Conservation (phyloP, 1,140 invertebrate species). For the Ips nitidus region DNA sequence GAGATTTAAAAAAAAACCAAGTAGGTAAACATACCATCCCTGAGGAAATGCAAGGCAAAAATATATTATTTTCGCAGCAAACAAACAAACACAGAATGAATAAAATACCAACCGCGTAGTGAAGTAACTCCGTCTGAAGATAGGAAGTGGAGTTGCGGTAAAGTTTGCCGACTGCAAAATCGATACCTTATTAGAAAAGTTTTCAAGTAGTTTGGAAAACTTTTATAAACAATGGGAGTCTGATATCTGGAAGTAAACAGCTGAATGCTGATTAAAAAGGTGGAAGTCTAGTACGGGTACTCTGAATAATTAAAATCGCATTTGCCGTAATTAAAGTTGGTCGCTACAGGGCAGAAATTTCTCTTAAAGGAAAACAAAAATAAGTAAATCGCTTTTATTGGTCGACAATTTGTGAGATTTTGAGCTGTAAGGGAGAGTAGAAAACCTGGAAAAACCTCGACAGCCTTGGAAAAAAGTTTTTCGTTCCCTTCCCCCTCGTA, state of each 20-base stretch:
- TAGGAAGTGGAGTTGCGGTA: conserved; percentile 34
- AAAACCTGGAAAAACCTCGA: conserved; percentile 10
- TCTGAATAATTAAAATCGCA: conserved; percentile 26
- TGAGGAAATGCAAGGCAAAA: neutral
- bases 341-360: neutral
- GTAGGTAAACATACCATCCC: conserved; percentile 12
- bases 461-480: conserved; percentile 15
- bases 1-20: neutral
- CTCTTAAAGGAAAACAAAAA: too few species aligned
- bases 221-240: conserved; percentile 49
- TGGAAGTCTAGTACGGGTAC: conserved; percentile 11
- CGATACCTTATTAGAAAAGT: conserved; percentile 49
- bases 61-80: conserved; percentile 37
- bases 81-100: conserved; percentile 33
- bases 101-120: conserved; percentile 38
- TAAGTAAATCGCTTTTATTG: too few species aligned
- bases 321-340: conserved; percentile 12
- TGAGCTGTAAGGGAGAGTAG: too few species aligned
- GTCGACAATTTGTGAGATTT: too few species aligned
- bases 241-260: conserved; percentile 47
- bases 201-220: conserved; percentile 46
- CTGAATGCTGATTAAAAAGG: conserved; percentile 45
- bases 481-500: conserved; percentile 13
- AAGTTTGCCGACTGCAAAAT: conserved; percentile 42
- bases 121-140: conserved; percentile 34